Evolutionary conservation across 2,797 vertebrate species (phyloP).

Genomic region (Columba guinea): DNA sequence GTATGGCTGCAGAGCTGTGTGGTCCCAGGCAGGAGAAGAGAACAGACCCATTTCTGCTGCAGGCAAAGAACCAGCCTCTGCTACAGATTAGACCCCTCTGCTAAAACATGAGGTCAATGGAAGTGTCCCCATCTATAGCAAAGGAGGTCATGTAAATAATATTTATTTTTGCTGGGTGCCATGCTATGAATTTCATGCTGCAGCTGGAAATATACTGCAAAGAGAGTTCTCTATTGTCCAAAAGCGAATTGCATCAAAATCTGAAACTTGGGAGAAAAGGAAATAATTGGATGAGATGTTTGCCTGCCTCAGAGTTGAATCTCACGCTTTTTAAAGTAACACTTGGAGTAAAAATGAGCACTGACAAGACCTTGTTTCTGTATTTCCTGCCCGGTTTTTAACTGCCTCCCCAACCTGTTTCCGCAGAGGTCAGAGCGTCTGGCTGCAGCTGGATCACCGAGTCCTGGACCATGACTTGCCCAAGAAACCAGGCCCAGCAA

Average conservation of each 20-base stretch:
- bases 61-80: not conserved
- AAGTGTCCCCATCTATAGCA: not conserved
- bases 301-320: not conserved
- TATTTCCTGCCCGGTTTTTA: not conserved
- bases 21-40: fast-evolving
- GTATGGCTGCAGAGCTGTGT: fast-evolving
- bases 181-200: not conserved
- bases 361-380: not conserved
- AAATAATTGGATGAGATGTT: not conserved
- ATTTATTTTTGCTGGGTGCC: not conserved
- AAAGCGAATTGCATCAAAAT: not conserved
- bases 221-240: not conserved
- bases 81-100: fast-evolving
- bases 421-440: conserved; percentile 90
- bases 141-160: not conserved
- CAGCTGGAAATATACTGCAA: not conserved
- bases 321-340: not conserved
- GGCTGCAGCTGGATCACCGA: conserved; percentile 95
- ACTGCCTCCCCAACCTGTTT: not conserved
- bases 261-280: not conserved
- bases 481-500: conserved; percentile 86
- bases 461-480: conserved; percentile 96
- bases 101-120: not conserved
- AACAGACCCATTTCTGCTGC: not conserved
- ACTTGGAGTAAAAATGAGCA: fast-evolving